phyloP scores from a whole-genome alignment of 2,113 vertebrate genomes.

The Sinocyclocheilus anshuiensis region DNA sequence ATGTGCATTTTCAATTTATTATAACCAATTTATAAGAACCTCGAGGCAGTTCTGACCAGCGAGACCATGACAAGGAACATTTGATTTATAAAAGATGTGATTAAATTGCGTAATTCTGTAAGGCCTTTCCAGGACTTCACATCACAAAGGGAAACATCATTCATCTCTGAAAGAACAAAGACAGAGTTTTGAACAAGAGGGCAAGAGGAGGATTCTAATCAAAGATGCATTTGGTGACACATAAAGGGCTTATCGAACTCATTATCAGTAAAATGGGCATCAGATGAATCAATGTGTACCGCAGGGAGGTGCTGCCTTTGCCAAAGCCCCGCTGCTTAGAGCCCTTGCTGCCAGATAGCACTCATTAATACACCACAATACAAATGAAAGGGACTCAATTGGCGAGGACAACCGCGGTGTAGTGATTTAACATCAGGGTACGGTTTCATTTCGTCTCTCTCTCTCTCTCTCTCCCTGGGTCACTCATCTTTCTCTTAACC shows the following conservation, averaged over 20 bases:
- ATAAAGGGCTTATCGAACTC: conserved; percentile 27
- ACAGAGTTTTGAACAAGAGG: conserved; percentile 25
- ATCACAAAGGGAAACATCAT: conserved; percentile 23
- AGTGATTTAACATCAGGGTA: conserved; percentile 44
- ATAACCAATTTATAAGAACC: neutral
- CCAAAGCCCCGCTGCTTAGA: conserved; percentile 34
- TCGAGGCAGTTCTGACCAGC: conserved; percentile 1
- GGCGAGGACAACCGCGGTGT: conserved; percentile 45
- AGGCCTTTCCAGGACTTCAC: conserved; percentile 8
- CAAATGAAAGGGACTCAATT: conserved; percentile 55
- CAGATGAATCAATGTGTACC: conserved; percentile 37
- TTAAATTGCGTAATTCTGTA: conserved; percentile 11
- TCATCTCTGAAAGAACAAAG: conserved; percentile 42
- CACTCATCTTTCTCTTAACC: neutral
- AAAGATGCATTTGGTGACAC: conserved; percentile 35
- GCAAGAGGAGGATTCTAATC: conserved; percentile 28
- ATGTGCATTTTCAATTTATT: neutral
- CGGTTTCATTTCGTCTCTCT: neutral
- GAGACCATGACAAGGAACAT: neutral
- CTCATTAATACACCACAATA: conserved; percentile 63
- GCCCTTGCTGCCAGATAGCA: conserved; percentile 56
- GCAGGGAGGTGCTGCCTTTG: conserved; percentile 56
- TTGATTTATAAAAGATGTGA: conserved; percentile 13
- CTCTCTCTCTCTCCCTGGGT: conserved; percentile 22
- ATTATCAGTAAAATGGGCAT: conserved; percentile 40